Conservation (phyloP, 2,113 vertebrate genomes). For the Nothobranchius furzeri region DNA sequence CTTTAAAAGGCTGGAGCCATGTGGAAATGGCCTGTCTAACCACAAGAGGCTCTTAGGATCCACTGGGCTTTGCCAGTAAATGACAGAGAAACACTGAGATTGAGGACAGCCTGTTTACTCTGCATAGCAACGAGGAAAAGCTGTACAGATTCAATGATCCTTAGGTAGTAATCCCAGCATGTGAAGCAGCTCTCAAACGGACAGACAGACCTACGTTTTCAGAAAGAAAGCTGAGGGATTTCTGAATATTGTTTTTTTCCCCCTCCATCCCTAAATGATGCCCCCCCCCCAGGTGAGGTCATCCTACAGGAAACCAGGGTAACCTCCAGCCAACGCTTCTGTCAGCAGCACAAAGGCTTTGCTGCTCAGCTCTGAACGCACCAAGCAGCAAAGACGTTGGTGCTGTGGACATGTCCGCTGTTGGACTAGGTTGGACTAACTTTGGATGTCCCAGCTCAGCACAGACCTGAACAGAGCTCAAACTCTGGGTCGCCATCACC, state of each 20-base stretch:
- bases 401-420: constrained; percentile 46
- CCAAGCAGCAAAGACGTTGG: constrained; percentile 44
- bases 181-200: constrained; percentile 6
- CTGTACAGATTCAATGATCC: constrained; percentile 18
- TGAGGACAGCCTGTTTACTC: constrained; percentile 34
- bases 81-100: constrained; percentile 49
- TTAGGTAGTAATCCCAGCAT: constrained; percentile 14
- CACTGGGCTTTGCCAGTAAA: constrained; percentile 45
- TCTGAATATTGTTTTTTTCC: neutral
- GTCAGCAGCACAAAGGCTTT: constrained; percentile 22
- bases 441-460: constrained; percentile 33
- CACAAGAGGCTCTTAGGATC: constrained; percentile 61
- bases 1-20: constrained; percentile 62
- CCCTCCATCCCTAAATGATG: too few species aligned
- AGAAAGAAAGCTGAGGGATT: too few species aligned
- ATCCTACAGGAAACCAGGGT: neutral
- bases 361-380: constrained; percentile 15
- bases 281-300: neutral
- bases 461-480: constrained; percentile 33
- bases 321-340: constrained; percentile 2
- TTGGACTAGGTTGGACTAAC: constrained; percentile 46
- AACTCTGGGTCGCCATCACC: constrained; percentile 47
- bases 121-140: constrained; percentile 5
- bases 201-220: neutral
- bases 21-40: constrained; percentile 69